Conservation (phyloP, 2,797 vertebrate genomes). For the Phrynocephalus guinanensis region DNA sequence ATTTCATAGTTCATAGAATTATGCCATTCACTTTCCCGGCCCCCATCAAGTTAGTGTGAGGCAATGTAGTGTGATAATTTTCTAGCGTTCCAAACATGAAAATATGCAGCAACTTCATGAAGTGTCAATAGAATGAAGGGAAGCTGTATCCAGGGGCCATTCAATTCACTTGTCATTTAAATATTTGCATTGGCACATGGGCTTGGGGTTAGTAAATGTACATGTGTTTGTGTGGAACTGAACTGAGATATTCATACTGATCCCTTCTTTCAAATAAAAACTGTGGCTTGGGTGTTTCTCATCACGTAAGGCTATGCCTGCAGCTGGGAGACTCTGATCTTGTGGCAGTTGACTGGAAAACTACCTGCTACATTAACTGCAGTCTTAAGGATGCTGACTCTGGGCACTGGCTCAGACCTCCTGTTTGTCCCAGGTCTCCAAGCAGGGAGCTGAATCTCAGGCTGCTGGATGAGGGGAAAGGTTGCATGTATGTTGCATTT, state of each 20-base stretch:
- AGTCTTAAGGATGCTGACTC: too few relatives aligned
- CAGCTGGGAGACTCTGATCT: too few relatives aligned
- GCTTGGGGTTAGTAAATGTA: background rate
- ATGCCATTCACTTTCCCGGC: background rate
- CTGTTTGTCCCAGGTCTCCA: too few relatives aligned
- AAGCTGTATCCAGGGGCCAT: background rate
- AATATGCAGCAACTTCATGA: background rate
- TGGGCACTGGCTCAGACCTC: too few relatives aligned
- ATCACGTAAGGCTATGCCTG: background rate
- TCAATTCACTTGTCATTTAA: background rate
- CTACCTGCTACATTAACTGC: too few relatives aligned
- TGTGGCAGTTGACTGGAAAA: too few relatives aligned
- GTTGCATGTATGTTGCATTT: too few relatives aligned
- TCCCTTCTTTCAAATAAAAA: background rate
- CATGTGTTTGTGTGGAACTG: background rate
- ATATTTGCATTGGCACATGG: too few relatives aligned
- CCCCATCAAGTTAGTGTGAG: background rate
- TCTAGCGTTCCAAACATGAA: conserved; percentile 12
- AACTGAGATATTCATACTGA: background rate
- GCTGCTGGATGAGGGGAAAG: too few relatives aligned
- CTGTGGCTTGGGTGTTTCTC: background rate
- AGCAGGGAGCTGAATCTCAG: too few relatives aligned
- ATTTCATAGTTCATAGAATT: background rate
- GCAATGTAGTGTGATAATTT: background rate
- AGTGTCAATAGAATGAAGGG: background rate